Base-by-base conservation (phyloP, 2,113 vertebrate species). In the Petaurus breviceps region DNA sequence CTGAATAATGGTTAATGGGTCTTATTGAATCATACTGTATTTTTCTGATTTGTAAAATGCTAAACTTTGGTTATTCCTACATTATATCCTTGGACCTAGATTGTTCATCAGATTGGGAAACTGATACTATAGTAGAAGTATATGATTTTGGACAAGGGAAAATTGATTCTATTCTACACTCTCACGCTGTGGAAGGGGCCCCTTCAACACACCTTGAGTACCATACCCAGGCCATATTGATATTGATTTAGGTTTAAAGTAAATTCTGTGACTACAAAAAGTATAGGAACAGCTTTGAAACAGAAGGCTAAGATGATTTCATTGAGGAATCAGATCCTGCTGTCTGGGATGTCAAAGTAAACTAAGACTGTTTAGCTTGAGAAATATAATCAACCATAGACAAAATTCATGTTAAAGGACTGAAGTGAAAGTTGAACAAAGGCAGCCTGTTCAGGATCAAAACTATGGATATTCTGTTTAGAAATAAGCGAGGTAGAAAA, bases 401-500 rank as follows among this genome's bases (percentile, higher is more conserved):
- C 0, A 0, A 90, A 25, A 90, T 47, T 91, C 84, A 57, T 3
- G 90, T 84, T 96, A 95, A 91, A 92, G 37, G 54, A 57, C 89
- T 89, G 46, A 19, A 54, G 51, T 90, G 49, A 94, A 3, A 0
- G 26, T 37, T 0, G 14, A 95, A 99, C 98, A 99, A 99, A 98
- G 97, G 91, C 12, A 89, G 95, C 94, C 97, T 99, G 96, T 98
- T 98, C 94, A 90, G 46, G 93, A 51, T 77, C 77, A 0, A 0
- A 92, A 95, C 97, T 98, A 97, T 97, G 96, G 98, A 98, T 98
- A 98, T 12, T 98, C 96, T 91, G 52, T 97, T 84, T 98, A 92
- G 96, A 97, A 97, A 98, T 97, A 98, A 97, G 97, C 98, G 7
- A 98, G 96, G 94, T 98, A 96, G 97, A 98, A 98, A 98, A 99